These are phyloP conservation scores for Litocranius walleri DNA, from an alignment of 2,113 vertebrate species.

Conservation along the genomic window DNA sequence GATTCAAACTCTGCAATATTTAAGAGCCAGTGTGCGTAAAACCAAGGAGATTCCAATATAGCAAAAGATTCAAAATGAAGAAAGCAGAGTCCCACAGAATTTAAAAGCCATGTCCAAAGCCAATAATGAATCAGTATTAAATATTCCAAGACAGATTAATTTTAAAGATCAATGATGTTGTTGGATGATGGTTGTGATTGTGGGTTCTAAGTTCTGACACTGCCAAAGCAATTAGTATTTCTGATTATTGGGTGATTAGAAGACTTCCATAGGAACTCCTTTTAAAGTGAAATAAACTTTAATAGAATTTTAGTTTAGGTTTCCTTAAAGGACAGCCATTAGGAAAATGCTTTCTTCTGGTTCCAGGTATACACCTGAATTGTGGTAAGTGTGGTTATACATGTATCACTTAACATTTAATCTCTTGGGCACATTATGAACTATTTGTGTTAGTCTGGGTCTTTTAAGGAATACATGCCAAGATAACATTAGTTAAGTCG, in stretches of 20 bases:
- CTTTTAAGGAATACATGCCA: neutral
- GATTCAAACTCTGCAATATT: neutral
- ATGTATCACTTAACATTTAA: neutral
- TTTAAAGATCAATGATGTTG: slow-evolving; percentile 1
- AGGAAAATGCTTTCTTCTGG: neutral
- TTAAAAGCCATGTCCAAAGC: neutral
- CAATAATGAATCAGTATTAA: neutral
- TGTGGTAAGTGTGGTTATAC: neutral
- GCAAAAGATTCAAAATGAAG: neutral
- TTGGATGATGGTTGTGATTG: neutral
- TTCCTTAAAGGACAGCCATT: neutral
- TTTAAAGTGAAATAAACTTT: slow-evolving; percentile 20
- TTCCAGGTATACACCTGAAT: neutral
- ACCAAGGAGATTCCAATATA: neutral
- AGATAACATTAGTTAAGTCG: neutral
- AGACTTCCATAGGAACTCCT: neutral
- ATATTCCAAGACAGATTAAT: neutral
- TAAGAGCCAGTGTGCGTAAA: neutral
- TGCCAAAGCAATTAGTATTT: neutral
- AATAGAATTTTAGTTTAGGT: slow-evolving; percentile 15
- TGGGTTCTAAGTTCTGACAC: slow-evolving; percentile 13
- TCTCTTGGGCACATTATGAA: neutral
- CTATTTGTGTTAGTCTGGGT: neutral
- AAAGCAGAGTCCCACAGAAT: neutral
- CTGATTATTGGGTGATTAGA: neutral